These are phyloP conservation scores for Scrobipalpa atriplicella DNA, from an alignment of 2,888 invertebrate species.

Conservation along the genomic window DNA sequence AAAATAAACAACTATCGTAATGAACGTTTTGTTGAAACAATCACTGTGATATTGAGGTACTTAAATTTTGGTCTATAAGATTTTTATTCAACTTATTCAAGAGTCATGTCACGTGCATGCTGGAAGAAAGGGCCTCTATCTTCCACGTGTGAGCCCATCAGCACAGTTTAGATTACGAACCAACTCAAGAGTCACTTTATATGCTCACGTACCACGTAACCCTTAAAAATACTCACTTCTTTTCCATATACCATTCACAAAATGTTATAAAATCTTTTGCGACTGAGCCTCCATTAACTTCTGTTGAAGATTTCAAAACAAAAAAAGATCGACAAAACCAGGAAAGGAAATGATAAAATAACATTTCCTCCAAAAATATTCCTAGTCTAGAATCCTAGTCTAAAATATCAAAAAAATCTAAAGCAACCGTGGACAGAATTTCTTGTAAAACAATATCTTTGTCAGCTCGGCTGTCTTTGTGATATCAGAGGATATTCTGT, in stretches of 20 bases:
- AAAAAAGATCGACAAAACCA: too few relatives aligned
- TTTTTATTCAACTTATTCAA: not conserved
- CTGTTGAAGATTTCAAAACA: too few relatives aligned
- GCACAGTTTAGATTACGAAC: not conserved
- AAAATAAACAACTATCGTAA: too few relatives aligned
- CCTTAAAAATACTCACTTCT: not conserved
- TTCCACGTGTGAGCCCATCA: not conserved
- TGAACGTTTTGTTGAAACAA: too few relatives aligned
- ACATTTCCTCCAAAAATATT: too few relatives aligned
- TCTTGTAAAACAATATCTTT: constrained; percentile 45
- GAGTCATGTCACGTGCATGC: not conserved
- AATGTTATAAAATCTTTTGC: not conserved
- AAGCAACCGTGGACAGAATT: constrained; percentile 31
- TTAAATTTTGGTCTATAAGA: not conserved
- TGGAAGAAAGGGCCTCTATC: constrained; percentile 1
- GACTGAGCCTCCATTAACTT: too few relatives aligned
- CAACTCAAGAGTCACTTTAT: not conserved
- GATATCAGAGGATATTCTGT: constrained; percentile 33
- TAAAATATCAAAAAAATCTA: not conserved
- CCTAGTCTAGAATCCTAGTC: too few relatives aligned
- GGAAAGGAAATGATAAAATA: too few relatives aligned
- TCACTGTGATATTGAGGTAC: too few relatives aligned
- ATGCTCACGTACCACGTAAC: not conserved
- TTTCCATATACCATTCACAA: not conserved
- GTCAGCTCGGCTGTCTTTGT: constrained; percentile 36